These are phyloP conservation scores for Phrynosoma blainvillii DNA, from an alignment of 2,113 vertebrate species.

Conservation along the genomic window DNA sequence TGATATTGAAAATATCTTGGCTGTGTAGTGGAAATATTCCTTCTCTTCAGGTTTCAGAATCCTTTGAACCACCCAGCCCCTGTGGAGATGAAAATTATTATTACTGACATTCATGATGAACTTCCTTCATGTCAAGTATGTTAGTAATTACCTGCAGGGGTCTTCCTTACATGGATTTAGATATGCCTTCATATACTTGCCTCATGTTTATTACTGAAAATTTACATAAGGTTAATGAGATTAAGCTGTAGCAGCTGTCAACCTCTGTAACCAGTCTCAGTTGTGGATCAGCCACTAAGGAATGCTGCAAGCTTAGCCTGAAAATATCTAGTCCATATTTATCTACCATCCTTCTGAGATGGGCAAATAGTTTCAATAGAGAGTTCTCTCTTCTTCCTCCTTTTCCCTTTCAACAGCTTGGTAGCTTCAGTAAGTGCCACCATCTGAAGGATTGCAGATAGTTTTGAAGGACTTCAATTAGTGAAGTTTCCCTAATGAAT, in stretches of 20 bases:
- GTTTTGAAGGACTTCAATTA: not conserved
- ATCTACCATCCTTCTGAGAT: not conserved
- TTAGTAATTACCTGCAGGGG: not conserved
- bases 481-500: not conserved
- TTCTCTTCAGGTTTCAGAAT: not conserved
- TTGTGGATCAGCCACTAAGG: not conserved
- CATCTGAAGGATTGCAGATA: too few relatives aligned
- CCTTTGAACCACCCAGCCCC: not conserved
- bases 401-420: not conserved
- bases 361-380: not conserved
- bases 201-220: constrained; percentile 25
- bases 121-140: not conserved
- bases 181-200: not conserved
- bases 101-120: constrained; percentile 1
- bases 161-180: not conserved
- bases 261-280: not conserved
- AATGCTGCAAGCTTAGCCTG: not conserved
- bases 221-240: constrained; percentile 36
- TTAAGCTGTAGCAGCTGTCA: not conserved
- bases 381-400: not conserved
- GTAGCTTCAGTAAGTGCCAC: not conserved
- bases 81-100: not conserved
- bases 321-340: not conserved
- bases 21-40: not conserved
- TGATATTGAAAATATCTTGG: not conserved